Percentiles rank a stretch among this genome's conserved stretches.
These are phyloP conservation scores for Amphimallon solstitiale DNA, from an alignment of 2,888 invertebrate genomes.

Conservation along the genomic window DNA sequence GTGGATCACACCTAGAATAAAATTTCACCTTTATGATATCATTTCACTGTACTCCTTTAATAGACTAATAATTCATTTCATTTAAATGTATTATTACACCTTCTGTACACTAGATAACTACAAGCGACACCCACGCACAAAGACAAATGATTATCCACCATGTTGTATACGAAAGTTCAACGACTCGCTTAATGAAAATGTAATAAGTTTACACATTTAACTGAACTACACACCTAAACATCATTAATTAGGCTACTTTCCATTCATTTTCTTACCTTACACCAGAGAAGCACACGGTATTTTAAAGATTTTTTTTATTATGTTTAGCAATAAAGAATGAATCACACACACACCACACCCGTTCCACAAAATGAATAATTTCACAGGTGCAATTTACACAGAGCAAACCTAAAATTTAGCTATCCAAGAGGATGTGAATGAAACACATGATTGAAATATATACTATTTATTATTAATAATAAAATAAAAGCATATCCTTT, in stretches of 20 bases:
- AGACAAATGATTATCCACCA: conserved; percentile 56
- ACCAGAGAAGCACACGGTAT: conserved; percentile 52
- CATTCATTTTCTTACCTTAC: conserved; percentile 51
- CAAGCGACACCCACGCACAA: conserved; percentile 54
- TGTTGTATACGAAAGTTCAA: conserved; percentile 57
- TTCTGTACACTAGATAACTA: background rate
- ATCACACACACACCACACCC: conserved; percentile 54
- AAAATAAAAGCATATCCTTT: conserved; percentile 23
- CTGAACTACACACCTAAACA: background rate
- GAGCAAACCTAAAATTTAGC: background rate
- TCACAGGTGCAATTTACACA: conserved; percentile 34
- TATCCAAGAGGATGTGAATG: background rate
- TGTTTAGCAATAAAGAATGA: conserved; percentile 40
- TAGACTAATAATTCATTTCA: background rate
- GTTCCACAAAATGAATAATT: conserved; percentile 39
- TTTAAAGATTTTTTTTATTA: conserved; percentile 40
- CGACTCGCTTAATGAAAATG: conserved; percentile 45
- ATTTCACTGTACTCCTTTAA: background rate
- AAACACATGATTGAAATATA: background rate
- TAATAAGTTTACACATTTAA: background rate
- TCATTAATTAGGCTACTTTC: background rate
- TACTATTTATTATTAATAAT: conserved; percentile 32
- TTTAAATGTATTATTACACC: background rate
- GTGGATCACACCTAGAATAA: conserved; percentile 54
- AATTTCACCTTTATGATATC: background rate